Evolutionary conservation across 2,113 vertebrate species (phyloP), one percentile per base, ranked within the genome.

Genomic region (Lepisosteus osseus): DNA sequence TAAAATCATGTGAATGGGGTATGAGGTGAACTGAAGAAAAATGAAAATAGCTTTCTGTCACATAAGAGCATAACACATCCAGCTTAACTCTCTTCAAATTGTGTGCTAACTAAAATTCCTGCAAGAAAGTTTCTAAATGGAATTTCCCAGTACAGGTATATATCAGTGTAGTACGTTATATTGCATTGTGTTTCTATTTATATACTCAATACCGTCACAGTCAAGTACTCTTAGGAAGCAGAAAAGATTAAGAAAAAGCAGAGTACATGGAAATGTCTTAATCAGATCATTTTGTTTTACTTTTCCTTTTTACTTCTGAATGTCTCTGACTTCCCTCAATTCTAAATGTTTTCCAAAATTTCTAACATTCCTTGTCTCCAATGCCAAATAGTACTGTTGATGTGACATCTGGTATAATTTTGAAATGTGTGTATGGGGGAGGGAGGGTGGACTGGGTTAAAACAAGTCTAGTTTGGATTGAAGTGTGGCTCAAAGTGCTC

Each of bases 261-360:
- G 29, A 29, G 29, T 29, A 29, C 29, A 29, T 29, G 29, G 29
- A 29, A 29, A 29, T 29, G 29, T 29, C 29, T 29, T 29, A 29
- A 29, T 29, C 29, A 29, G 29, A 29, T 29, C 29, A 29, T 29
- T 29, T 29, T 29, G 29, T 59, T 67, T 47, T 9, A 12, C 76
- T 75, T 67, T 71, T 72, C 76, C 47, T 74, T 77, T 79, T 77
- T 81, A 88, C 83, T 84, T 88, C 81, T 73, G 71, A 76, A 80
- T 82, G 79, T 80, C 85, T 83, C 83, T 83, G 76, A 76, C 76
- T 69, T 72, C 83, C 76, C 80, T 64, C 63, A 79, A 89, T 77
- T 74, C 78, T 82, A 92, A 88, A 89, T 91, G 89, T 91, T 86
- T 88, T 82, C 72, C 83, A 85, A 84, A 89, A 84, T 86, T 82